A percentile compares a stretch with the other conserved stretches of the same genome.
Evolutionary conservation across 2,888 invertebrate species (phyloP).

Genomic region (Phyllotreta cruciferae): DNA sequence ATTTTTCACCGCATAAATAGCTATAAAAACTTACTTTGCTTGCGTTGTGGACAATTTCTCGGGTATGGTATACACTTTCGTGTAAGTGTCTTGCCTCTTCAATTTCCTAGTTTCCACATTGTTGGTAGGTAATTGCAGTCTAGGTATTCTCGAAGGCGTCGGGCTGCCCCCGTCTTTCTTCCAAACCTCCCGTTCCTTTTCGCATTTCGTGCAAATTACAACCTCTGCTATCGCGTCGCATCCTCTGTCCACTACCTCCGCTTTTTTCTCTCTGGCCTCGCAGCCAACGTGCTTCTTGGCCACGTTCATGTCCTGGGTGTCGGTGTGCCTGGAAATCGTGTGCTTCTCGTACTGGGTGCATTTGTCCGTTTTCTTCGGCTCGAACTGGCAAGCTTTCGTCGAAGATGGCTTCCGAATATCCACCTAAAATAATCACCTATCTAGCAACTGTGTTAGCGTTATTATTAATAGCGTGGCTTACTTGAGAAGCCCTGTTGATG

Average conservation of each 20-base stretch:
- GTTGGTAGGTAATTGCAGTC: slow-evolving; percentile 53
- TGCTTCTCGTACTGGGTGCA: slow-evolving; percentile 51
- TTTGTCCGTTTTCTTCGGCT: slow-evolving; percentile 50
- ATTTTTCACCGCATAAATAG: background rate
- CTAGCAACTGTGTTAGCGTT: background rate
- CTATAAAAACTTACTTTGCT: slow-evolving; percentile 38
- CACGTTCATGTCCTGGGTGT: slow-evolving; percentile 52
- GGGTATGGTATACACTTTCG: slow-evolving; percentile 53
- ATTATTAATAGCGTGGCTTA: background rate
- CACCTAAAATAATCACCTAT: slow-evolving; percentile 10
- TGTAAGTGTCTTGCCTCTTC: slow-evolving; percentile 59
- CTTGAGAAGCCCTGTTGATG: slow-evolving; percentile 53
- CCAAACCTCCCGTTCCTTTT: slow-evolving; percentile 44
- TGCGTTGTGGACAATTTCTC: slow-evolving; percentile 39
- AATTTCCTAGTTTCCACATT: slow-evolving; percentile 57
- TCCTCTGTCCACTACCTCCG: slow-evolving; percentile 41
- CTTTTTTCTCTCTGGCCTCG: slow-evolving; percentile 46
- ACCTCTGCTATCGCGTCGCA: slow-evolving; percentile 44
- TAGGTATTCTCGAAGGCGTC: slow-evolving; percentile 55
- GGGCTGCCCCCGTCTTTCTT: slow-evolving; percentile 49
- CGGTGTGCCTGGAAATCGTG: slow-evolving; percentile 50
- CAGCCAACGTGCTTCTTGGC: slow-evolving; percentile 47
- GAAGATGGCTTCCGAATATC: slow-evolving; percentile 33
- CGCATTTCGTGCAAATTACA: slow-evolving; percentile 49
- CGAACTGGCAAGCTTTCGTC: slow-evolving; percentile 53